These are phyloP conservation scores for Diachasma alloeum DNA, from an alignment of 1,140 invertebrate species.

Conservation along the genomic window DNA sequence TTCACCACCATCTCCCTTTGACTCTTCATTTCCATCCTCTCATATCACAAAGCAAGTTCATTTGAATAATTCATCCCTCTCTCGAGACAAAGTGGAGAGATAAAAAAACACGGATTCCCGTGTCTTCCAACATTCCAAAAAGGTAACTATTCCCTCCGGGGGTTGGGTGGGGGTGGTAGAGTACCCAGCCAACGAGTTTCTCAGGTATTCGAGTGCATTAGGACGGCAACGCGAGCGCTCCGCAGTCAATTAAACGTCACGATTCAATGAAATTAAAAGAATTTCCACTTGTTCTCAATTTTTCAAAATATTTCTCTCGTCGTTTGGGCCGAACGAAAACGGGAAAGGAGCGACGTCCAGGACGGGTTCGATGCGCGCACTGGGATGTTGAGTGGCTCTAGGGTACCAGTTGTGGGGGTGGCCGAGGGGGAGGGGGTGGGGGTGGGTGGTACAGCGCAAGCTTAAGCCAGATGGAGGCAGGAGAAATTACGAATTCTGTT, in stretches of 20 bases:
- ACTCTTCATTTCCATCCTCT: neutral
- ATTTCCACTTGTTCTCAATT: neutral
- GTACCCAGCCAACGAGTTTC: neutral
- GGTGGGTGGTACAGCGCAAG: conserved; percentile 6
- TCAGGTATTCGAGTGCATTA: neutral
- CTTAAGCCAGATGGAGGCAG: neutral
- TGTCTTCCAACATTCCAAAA: neutral
- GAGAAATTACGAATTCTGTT: neutral
- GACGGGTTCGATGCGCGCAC: conserved; percentile 60
- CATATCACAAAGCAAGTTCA: neutral
- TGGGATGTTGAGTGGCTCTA: conserved; percentile 48
- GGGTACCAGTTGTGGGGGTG: conserved; percentile 18
- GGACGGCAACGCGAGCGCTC: neutral
- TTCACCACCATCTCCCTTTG: neutral
- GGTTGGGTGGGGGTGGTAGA: neutral
- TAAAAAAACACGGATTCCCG: neutral
- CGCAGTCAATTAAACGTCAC: neutral
- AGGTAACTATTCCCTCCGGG: neutral
- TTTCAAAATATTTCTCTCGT: neutral
- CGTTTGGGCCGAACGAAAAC: conserved; percentile 20
- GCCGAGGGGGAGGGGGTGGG: conserved; percentile 26
- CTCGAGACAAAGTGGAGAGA: neutral
- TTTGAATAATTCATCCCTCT: neutral
- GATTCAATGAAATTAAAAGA: neutral
- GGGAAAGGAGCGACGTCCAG: conserved; percentile 58